phyloP scores from a whole-genome alignment of 2,888 invertebrate species.

The Drosophila diplacantha region DNA sequence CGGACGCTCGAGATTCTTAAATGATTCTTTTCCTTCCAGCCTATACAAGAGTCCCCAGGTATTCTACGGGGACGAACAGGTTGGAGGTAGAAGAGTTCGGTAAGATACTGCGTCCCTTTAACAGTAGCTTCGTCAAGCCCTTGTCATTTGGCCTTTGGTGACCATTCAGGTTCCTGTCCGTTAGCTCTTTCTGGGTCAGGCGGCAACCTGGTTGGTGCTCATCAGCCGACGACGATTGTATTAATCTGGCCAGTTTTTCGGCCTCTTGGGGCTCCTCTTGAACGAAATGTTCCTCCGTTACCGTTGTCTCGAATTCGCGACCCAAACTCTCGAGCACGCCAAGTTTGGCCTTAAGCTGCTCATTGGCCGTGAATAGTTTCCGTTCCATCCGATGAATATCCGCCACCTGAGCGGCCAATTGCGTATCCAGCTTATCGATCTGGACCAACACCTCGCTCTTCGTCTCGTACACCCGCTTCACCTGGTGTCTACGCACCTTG shows the following conservation, averaged over 20 bases:
- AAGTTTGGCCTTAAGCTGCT: slow-evolving; percentile 80
- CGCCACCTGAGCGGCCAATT: slow-evolving; percentile 79
- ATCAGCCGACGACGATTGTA: slow-evolving; percentile 3
- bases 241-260: slow-evolving; percentile 5
- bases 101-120: slow-evolving; percentile 8
- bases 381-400: slow-evolving; percentile 80
- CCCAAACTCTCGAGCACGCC: slow-evolving; percentile 80
- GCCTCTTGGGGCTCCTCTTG: slow-evolving; percentile 6
- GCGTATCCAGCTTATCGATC: slow-evolving; percentile 78
- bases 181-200: slow-evolving; percentile 6
- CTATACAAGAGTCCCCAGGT: slow-evolving; percentile 55
- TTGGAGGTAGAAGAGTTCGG: background rate
- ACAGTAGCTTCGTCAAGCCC: slow-evolving; percentile 16
- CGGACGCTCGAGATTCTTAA: slow-evolving; percentile 9
- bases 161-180: slow-evolving; percentile 18
- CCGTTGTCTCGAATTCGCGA: slow-evolving; percentile 76
- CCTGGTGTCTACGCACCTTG: slow-evolving; percentile 81
- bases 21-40: background rate
- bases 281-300: background rate
- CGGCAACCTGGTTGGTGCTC: background rate
- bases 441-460: slow-evolving; percentile 71
- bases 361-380: slow-evolving; percentile 79
- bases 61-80: background rate
- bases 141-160: slow-evolving; percentile 7
- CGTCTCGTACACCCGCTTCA: slow-evolving; percentile 67